Evolutionary conservation across 2,888 invertebrate species (phyloP), one percentile per base, ranked within the genome.

Genomic region (Drosophila limbata): DNA sequence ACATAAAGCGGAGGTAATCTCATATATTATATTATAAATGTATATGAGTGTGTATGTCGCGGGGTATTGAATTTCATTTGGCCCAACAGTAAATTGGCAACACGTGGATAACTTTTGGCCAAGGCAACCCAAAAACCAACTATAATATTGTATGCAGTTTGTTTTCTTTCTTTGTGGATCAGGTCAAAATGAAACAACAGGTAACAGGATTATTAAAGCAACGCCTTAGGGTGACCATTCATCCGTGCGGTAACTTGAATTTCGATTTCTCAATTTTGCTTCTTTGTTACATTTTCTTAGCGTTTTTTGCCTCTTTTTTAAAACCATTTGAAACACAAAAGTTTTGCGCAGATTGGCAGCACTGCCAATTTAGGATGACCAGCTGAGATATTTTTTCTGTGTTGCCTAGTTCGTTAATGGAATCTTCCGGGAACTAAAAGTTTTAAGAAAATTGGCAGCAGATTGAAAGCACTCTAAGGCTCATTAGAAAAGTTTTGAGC

Each of bases 1-100:
- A 70, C 57, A 82, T 51, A 60, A 60, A 74, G 55, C 71, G 69
- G 52, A 68, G 75, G 69, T 73, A 72, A 77, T 77, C 83, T 70
- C 42, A 69, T 70, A 79, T 15, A 39, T 19, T 42, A 42, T 42
- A 42, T 42, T 42, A 42, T 17, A 48, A 60, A 52, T 51, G 50
- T 56, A 21, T 57, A 13, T 60, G 5, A 5, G 1, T 53, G 33
- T 25, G 17, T 42, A 33, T 25, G 10, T 52, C 45, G 61, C 71
- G 33, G 9, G 10, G 55, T 69, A 73, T 85, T 72, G 68, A 70
- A 64, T 77, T 79, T 61, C 83, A 71, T 66, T 57, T 76, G 64
- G 70, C 51, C 33, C 69, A 69, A 60, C 40, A 44, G 47, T 75
- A 79, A 77, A 77, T 77, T 74, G 79, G 39, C 44, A 60, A 65